Evolutionary conservation across 2,888 invertebrate species (phyloP), one percentile per base, ranked within the genome.

Genomic region (Sarcophaga caerulescens): DNA sequence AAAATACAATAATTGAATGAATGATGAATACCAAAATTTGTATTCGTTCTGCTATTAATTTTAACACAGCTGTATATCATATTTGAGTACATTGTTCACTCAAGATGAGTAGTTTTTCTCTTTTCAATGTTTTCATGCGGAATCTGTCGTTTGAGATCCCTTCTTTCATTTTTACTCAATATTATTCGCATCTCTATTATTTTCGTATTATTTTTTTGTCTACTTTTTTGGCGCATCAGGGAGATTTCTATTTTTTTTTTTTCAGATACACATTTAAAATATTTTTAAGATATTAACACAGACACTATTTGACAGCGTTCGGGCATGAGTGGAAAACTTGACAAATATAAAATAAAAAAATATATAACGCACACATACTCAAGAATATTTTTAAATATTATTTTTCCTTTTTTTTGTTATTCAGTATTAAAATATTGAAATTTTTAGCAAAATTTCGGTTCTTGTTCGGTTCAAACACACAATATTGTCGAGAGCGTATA

Each of bases 271-370:
- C 60, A 70, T 74, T 80, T n/a, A 74, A 52, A 69, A 73, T 68
- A 73, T 77, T 78, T 52, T 85, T 57, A n/a, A 69, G 23, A 73
- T 81, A 65, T 81, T 73, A 78, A 84, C 52, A 71, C 74, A 73
- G 69, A 81, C 80, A 86, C 63, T 80, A 63, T 63, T 74, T 83
- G 85, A 83, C 85, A 85, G 69, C 69, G 76, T 25, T 75, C 80
- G 80, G 63, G n/a, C 74, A 84, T 74, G 77, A 78, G 74, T 60
- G 71, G 25, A 85, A 80, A 73, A 63, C 14, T 63, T 35, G 47
- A 71, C 74, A 66, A n/a, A 65, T 57, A 70, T 8, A 45, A 19
- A 52, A 47, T 8, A 62, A 57, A 25, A 21, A 57, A 17, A 65
- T 4, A 12, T n/a, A 76, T 17, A 57, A 59, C 35, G 59, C 44